Evolutionary conservation across 2,113 vertebrate genomes (phyloP).

Genomic region (Pithys albifrons): DNA sequence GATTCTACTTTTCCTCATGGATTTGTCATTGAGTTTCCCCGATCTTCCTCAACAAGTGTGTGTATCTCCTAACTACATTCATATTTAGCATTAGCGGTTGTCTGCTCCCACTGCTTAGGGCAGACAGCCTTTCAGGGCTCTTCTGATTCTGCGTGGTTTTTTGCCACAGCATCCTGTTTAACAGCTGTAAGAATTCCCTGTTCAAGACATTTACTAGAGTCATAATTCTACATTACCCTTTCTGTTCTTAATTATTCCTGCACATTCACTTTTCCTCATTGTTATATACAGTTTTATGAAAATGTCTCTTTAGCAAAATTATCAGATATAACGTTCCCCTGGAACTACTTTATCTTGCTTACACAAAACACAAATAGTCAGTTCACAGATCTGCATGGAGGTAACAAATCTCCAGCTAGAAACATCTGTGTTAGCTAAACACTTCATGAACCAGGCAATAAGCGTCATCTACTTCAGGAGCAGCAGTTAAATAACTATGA

Average conservation of each 20-base stretch:
- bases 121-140: neutral
- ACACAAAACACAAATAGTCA: neutral
- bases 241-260: neutral
- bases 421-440: neutral
- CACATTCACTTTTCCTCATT: neutral
- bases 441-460: neutral
- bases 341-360: neutral
- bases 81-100: neutral
- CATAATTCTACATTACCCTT: neutral
- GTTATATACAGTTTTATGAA: neutral
- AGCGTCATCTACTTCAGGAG: neutral
- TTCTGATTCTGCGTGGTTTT: neutral
- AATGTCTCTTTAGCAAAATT: neutral
- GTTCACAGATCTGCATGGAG: neutral
- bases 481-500: neutral
- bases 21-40: neutral
- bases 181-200: neutral
- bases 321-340: neutral
- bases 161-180: neutral
- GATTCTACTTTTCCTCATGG: neutral
- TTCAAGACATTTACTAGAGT: neutral
- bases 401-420: neutral
- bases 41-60: neutral
- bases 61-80: neutral
- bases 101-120: neutral